phyloP scores from a whole-genome alignment of 2,888 invertebrate genomes.

The Criorhina ranunculi region DNA sequence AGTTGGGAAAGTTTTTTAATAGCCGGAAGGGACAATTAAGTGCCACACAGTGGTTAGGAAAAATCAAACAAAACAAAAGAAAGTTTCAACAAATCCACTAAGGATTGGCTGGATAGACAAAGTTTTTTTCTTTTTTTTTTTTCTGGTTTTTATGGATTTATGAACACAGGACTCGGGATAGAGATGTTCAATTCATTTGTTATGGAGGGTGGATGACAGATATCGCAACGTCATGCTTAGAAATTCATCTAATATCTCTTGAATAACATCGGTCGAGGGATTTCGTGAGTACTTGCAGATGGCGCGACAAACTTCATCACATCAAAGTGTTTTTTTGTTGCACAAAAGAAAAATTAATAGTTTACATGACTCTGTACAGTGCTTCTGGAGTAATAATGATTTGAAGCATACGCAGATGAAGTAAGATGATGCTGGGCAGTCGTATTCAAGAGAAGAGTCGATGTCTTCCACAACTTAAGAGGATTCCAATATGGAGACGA shows the following conservation, averaged over 20 bases:
- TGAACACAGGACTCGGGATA: conserved; percentile 41
- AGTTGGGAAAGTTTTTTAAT: conserved; percentile 66
- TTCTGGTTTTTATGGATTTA: conserved; percentile 55
- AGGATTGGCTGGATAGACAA: conserved; percentile 2
- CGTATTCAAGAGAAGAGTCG: too few relatives aligned
- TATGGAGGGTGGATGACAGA: conserved; percentile 57
- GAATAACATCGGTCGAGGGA: conserved; percentile 34
- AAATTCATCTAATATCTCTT: conserved; percentile 40
- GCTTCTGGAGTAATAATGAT: too few relatives aligned
- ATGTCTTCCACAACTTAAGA: too few relatives aligned
- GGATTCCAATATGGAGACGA: too few relatives aligned
- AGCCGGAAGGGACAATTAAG: conserved; percentile 59
- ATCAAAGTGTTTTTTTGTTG: not conserved
- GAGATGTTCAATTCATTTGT: conserved; percentile 56
- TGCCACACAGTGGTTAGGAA: conserved; percentile 44
- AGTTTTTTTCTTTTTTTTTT: too few relatives aligned
- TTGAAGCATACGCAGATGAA: too few relatives aligned
- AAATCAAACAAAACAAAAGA: conserved; percentile 35
- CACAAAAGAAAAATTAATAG: too few relatives aligned
- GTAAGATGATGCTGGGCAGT: too few relatives aligned
- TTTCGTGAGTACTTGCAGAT: conserved; percentile 63
- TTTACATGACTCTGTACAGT: too few relatives aligned
- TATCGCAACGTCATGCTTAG: conserved; percentile 60
- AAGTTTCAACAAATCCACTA: conserved; percentile 6
- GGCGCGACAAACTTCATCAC: not conserved